phyloP scores from a whole-genome alignment of 2,113 vertebrate species.

The Paedocypris sp. region DNA sequence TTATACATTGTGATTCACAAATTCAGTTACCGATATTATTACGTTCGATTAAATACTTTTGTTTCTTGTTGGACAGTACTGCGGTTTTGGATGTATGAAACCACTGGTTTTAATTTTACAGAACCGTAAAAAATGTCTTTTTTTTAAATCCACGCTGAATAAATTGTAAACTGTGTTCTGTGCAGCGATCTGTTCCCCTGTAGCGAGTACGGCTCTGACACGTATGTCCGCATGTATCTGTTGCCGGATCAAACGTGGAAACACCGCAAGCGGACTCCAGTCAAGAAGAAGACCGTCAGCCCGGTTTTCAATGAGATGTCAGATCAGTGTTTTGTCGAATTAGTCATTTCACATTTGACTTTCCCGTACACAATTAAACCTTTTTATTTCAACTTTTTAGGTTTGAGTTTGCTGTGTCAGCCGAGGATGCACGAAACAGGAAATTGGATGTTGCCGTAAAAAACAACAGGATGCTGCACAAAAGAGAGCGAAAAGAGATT shows the following conservation, averaged over 20 bases:
- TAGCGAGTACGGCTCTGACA: constrained; percentile 71
- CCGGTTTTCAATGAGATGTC: constrained; percentile 84
- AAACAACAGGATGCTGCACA: constrained; percentile 75
- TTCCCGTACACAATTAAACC: no score
- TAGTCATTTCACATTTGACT: no score
- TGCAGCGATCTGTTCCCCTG: constrained; percentile 76
- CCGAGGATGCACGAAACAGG: constrained; percentile 70
- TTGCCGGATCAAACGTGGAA: constrained; percentile 82
- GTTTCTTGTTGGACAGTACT: no score
- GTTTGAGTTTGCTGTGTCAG: constrained; percentile 78
- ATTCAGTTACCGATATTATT: no score
- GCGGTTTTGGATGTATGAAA: no score
- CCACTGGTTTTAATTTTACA: no score
- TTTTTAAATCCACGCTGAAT: background rate
- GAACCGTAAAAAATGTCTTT: background rate
- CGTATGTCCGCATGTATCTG: constrained; percentile 83
- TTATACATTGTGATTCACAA: no score
- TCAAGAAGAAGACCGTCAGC: constrained; percentile 74
- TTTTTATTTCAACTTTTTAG: constrained; percentile 58
- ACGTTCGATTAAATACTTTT: no score
- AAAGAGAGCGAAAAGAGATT: constrained; percentile 78
- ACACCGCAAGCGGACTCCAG: constrained; percentile 75
- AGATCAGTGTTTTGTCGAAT: constrained; percentile 32
- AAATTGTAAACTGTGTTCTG: no score
- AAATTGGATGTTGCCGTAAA: constrained; percentile 83